Evolutionary conservation across 1,140 invertebrate species (phyloP), one percentile per base, ranked within the genome.

Genomic region (Steinernema khuongi): DNA sequence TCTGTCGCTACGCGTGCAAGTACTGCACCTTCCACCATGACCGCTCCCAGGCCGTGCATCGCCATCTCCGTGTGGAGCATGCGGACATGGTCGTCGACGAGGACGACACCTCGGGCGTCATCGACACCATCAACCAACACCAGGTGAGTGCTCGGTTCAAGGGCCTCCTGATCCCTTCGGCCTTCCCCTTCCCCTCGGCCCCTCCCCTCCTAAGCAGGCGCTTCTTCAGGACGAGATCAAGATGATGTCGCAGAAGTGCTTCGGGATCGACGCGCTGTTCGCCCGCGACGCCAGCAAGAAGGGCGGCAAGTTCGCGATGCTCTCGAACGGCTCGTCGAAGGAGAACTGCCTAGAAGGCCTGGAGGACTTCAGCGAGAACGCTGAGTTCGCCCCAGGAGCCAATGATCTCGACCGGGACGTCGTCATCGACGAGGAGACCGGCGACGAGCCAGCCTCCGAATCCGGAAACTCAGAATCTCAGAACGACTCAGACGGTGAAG

Each of bases 191-290:
- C n/a, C n/a, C n/a, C n/a, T n/a, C n/a, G n/a, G n/a, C n/a, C n/a
- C n/a, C n/a, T n/a, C n/a, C n/a, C n/a, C n/a, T n/a, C n/a, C n/a
- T n/a, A n/a, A n/a, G n/a, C n/a, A n/a, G n/a, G n/a, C n/a, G n/a
- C n/a, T n/a, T n/a, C n/a, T n/a, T n/a, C n/a, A n/a, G 43, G 75
- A 79, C 2, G 83, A 83, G 44, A 73, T 83, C 32, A 83, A 82
- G 26, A 68, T 71, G 19, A 85, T 83, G 77, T 85, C 79, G 1
- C 78, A 79, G 76, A 71, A 70, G 22, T 83, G 82, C 76, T 83
- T 85, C 60, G 82, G 82, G n/a, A 68, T 79, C 22, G 74, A 81
- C 32, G 77, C 80, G 26, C 41, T 82, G 0, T 83, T 83, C 67
- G 50, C 73, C 26, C 69, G 71, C 19, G 76, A 77, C 30, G 68